Evolutionary conservation across 2,797 vertebrate genomes (phyloP).

Genomic region (Ambastaia sidthimunki): DNA sequence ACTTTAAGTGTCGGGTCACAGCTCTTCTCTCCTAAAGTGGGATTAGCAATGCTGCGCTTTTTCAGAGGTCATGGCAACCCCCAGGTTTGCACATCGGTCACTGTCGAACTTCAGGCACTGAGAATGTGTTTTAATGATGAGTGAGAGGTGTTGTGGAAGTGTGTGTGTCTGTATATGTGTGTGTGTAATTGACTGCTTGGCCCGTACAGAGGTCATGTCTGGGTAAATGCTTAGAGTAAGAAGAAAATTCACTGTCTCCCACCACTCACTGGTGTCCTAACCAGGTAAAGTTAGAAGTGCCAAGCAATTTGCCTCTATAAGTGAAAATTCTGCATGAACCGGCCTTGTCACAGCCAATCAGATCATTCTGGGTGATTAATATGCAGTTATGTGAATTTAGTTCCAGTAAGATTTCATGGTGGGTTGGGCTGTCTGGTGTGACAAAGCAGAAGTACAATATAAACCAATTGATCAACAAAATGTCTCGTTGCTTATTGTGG

Average conservation of each 20-base stretch:
- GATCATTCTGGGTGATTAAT: too few relatives aligned
- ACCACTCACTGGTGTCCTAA: background rate
- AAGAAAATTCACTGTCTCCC: constrained; percentile 31
- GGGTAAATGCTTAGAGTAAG: constrained; percentile 53
- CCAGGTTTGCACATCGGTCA: constrained; percentile 44
- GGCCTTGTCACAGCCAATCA: too few relatives aligned
- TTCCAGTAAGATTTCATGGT: too few relatives aligned
- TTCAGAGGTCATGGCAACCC: constrained; percentile 50
- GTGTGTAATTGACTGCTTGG: constrained; percentile 40
- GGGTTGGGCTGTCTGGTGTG: too few relatives aligned
- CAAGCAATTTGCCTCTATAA: background rate
- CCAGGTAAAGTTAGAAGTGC: background rate
- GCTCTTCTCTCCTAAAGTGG: background rate
- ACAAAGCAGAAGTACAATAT: too few relatives aligned
- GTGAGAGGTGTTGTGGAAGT: constrained; percentile 25
- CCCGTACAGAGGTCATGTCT: constrained; percentile 43
- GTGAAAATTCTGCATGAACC: too few relatives aligned
- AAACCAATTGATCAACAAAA: too few relatives aligned
- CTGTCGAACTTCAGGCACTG: constrained; percentile 35
- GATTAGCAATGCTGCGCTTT: constrained; percentile 32
- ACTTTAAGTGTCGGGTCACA: constrained; percentile 42
- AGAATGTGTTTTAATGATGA: constrained; percentile 47
- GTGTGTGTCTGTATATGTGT: constrained; percentile 26
- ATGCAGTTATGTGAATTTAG: too few relatives aligned
- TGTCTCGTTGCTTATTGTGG: too few relatives aligned